These are phyloP conservation scores for Charadrius vociferus DNA, from an alignment of 2,113 vertebrate genomes.

Conservation along the genomic window DNA sequence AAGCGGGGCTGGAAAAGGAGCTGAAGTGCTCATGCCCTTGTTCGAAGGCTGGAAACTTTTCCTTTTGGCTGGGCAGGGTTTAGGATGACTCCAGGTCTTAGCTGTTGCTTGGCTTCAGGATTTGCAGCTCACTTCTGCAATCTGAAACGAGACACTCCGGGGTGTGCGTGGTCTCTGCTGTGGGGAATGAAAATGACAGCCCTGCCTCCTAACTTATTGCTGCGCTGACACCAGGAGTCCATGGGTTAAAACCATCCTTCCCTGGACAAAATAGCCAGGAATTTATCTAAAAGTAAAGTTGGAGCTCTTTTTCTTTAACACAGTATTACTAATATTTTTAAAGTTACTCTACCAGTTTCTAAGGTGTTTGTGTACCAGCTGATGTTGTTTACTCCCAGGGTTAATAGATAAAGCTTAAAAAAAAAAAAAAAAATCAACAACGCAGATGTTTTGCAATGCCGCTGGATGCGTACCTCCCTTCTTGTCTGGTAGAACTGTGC, in stretches of 20 bases:
- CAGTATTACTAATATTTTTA: background rate
- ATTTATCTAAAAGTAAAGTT: background rate
- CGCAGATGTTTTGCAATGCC: background rate
- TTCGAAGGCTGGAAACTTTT: background rate
- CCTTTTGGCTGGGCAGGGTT: background rate
- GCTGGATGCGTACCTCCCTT: background rate
- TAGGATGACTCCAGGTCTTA: background rate
- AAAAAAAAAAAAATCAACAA: background rate
- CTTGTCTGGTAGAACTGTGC: background rate
- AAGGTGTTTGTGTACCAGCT: background rate
- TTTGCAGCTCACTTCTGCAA: background rate
- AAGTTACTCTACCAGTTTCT: background rate
- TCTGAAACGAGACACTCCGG: background rate
- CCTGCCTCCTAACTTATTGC: background rate
- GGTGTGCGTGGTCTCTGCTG: background rate
- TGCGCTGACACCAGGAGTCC: background rate
- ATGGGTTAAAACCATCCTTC: background rate
- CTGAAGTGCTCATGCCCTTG: background rate
- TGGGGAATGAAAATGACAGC: background rate
- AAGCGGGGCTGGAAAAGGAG: background rate
- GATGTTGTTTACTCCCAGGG: background rate
- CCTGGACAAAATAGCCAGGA: background rate
- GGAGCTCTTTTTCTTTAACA: background rate
- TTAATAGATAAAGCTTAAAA: background rate
- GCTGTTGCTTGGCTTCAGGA: background rate